A percentile compares a stretch with the other conserved stretches of the same genome.
phyloP scores from a whole-genome alignment of 2,888 invertebrate species.

The Eilema caniola region DNA sequence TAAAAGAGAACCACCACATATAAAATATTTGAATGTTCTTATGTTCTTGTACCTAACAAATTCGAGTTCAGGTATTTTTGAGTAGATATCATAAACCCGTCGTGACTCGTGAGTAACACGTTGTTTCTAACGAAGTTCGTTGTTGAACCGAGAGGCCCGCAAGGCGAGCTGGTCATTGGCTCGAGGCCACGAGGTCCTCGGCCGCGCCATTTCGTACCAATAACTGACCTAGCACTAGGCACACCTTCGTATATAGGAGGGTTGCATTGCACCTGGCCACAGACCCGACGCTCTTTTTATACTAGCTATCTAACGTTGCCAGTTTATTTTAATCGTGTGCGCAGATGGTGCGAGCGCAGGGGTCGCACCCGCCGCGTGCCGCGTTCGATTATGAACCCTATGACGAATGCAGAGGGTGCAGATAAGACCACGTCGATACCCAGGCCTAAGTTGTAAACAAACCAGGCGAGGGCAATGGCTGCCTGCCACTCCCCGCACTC shows the following conservation, averaged over 20 bases:
- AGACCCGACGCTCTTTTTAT: conserved; percentile 71
- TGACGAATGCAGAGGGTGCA: conserved; percentile 68
- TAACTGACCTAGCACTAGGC: conserved; percentile 82
- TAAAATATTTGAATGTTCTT: neutral
- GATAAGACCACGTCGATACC: conserved; percentile 59
- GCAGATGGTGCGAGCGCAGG: conserved; percentile 83
- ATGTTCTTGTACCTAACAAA: neutral
- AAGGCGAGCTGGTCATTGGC: conserved; percentile 74
- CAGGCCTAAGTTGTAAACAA: conserved; percentile 82
- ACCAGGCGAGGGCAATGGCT: conserved; percentile 86
- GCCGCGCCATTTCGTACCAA: conserved; percentile 61
- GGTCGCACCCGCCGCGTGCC: conserved; percentile 55
- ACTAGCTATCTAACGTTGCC: conserved; percentile 74
- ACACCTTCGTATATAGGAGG: conserved; percentile 67
- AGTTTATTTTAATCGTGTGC: conserved; percentile 82
- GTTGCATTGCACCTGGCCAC: conserved; percentile 78
- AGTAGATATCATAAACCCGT: conserved; percentile 35
- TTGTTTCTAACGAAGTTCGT: conserved; percentile 45
- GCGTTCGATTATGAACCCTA: conserved; percentile 72
- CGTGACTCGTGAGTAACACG: conserved; percentile 48
- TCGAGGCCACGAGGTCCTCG: conserved; percentile 63
- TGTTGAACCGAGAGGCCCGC: conserved; percentile 61
- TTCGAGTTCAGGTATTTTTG: conserved; percentile 11
- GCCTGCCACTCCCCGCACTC: conserved; percentile 81
- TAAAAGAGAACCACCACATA: too few relatives aligned